Evolutionary conservation across 2,113 vertebrate genomes (phyloP).

Genomic region (Panthera uncia): DNA sequence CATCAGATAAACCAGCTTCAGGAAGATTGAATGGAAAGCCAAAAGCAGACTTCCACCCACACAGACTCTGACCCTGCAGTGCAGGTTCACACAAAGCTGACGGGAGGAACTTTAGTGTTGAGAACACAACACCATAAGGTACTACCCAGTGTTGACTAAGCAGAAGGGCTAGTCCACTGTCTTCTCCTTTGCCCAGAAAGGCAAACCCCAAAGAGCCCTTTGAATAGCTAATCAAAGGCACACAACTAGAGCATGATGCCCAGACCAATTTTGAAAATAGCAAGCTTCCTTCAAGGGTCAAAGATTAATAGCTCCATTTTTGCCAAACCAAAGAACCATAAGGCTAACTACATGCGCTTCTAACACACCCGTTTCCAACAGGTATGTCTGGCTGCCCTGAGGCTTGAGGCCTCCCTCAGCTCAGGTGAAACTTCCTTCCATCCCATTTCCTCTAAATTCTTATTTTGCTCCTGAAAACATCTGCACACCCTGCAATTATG

Average conservation of each 20-base stretch:
- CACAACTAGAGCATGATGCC: background rate
- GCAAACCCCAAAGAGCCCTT: background rate
- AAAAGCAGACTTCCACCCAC: background rate
- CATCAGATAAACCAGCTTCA: background rate
- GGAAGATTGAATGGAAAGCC: background rate
- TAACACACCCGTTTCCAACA: background rate
- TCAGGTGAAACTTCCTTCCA: background rate
- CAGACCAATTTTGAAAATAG: background rate
- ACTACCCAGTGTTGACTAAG: background rate
- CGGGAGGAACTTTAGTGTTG: background rate
- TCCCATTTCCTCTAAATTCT: background rate
- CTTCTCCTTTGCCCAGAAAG: slow-evolving; percentile 12
- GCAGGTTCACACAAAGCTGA: background rate
- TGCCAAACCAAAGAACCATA: background rate
- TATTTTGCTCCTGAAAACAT: background rate
- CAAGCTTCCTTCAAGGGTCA: background rate
- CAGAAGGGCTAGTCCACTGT: background rate
- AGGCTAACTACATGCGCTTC: background rate
- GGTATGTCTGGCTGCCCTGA: background rate
- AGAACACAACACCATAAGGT: background rate
- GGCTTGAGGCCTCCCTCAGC: background rate
- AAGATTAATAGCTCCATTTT: background rate
- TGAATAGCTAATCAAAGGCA: background rate
- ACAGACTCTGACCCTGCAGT: background rate
- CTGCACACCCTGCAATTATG: background rate